Evolutionary conservation across 2,797 vertebrate genomes (phyloP).

Genomic region (Clangula hyemalis): DNA sequence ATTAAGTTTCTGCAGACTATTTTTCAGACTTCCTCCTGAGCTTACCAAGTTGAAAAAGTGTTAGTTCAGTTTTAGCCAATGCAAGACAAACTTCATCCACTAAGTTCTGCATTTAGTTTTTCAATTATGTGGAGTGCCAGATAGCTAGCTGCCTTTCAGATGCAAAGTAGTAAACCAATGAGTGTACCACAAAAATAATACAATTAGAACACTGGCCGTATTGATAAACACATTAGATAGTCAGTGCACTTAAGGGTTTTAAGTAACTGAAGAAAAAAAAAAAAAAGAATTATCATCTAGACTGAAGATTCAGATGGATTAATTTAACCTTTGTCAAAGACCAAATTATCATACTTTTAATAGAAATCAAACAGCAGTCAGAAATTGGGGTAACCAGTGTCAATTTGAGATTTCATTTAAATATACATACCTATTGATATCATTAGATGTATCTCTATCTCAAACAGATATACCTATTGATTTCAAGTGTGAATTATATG

Average conservation of each 20-base stretch:
- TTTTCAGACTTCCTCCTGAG: neutral
- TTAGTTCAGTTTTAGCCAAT: neutral
- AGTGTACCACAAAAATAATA: neutral
- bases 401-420: neutral
- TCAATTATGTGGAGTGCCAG: neutral
- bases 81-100: neutral
- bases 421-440: neutral
- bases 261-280: neutral
- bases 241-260: neutral
- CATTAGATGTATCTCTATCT: too few relatives aligned
- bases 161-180: neutral
- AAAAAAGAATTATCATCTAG: neutral
- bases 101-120: neutral
- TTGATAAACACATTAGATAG: neutral
- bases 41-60: neutral
- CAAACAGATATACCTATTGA: neutral
- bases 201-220: neutral
- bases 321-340: neutral
- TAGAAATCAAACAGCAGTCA: neutral
- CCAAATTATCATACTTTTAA: neutral
- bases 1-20: neutral
- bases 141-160: neutral
- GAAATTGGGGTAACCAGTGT: neutral
- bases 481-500: neutral
- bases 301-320: neutral